phyloP scores from a whole-genome alignment of 2,797 vertebrate genomes.

The Hipposideros larvatus region DNA sequence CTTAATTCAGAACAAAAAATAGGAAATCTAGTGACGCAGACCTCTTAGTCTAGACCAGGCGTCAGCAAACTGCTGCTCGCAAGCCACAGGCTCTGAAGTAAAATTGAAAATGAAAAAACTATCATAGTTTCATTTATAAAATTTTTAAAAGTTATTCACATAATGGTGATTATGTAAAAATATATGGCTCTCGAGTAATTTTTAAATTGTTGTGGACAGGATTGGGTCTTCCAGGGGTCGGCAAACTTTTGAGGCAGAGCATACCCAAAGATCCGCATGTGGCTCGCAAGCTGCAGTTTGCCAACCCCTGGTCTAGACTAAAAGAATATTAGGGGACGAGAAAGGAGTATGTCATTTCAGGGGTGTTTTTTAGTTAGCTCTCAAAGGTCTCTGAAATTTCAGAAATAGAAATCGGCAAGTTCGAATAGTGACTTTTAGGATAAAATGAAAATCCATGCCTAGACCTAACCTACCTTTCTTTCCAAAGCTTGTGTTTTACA shows the following conservation, averaged over 20 bases:
- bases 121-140: no score
- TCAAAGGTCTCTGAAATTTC: conserved; percentile 48
- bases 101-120: no score
- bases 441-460: neutral
- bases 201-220: no score
- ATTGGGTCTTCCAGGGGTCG: no score
- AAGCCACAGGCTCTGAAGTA: no score
- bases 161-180: no score
- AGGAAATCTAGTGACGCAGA: neutral
- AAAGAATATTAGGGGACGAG: neutral
- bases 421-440: neutral
- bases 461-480: conserved; percentile 1
- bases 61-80: no score
- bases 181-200: no score
- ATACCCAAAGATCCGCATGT: no score
- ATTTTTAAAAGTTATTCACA: no score
- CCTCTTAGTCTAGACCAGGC: neutral
- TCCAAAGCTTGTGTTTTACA: conserved; percentile 8
- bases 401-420: conserved; percentile 18
- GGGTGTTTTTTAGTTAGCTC: neutral
- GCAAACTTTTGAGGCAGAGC: no score
- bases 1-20: conserved; percentile 39
- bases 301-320: neutral
- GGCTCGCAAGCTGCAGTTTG: no score
- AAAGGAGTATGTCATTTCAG: neutral